These are phyloP conservation scores for Molanna angustata DNA, from an alignment of 2,888 invertebrate genomes.

Conservation along the genomic window DNA sequence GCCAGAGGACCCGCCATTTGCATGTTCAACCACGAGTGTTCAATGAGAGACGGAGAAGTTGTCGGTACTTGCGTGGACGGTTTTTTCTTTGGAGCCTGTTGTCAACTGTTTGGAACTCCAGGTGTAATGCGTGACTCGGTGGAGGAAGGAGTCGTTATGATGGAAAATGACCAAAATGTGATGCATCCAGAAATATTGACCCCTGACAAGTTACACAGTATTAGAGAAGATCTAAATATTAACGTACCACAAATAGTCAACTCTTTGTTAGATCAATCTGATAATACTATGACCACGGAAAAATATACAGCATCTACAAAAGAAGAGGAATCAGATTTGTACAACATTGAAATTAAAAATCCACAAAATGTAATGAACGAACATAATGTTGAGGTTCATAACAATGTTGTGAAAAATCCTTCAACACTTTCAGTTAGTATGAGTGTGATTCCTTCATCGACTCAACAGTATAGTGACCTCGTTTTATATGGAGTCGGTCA, in stretches of 20 bases:
- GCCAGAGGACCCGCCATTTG: constrained; percentile 71
- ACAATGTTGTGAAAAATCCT: constrained; percentile 22
- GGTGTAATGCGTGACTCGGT: constrained; percentile 35
- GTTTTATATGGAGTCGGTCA: constrained; percentile 35
- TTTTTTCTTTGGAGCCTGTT: constrained; percentile 89
- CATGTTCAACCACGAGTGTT: constrained; percentile 92
- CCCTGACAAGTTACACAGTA: constrained; percentile 8
- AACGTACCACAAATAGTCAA: constrained; percentile 6
- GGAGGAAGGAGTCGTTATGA: constrained; percentile 26
- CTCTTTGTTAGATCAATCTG: background rate
- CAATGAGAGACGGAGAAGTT: constrained; percentile 73
- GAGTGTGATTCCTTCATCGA: constrained; percentile 20
- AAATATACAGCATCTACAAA: constrained; percentile 11
- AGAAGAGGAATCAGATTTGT: constrained; percentile 7
- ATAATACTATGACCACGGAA: constrained; percentile 7
- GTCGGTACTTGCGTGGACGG: constrained; percentile 92
- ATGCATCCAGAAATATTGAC: constrained; percentile 10
- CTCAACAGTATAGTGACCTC: constrained; percentile 26
- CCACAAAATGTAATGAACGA: constrained; percentile 13
- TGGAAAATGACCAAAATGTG: constrained; percentile 6
- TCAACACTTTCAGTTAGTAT: constrained; percentile 26
- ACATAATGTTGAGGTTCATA: constrained; percentile 15
- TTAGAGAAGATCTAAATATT: constrained; percentile 1
- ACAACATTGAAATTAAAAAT: constrained; percentile 9
- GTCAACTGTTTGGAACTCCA: constrained; percentile 63